Evolutionary conservation across 2,888 invertebrate species (phyloP).

Genomic region (Schrankia costaestrigalis): DNA sequence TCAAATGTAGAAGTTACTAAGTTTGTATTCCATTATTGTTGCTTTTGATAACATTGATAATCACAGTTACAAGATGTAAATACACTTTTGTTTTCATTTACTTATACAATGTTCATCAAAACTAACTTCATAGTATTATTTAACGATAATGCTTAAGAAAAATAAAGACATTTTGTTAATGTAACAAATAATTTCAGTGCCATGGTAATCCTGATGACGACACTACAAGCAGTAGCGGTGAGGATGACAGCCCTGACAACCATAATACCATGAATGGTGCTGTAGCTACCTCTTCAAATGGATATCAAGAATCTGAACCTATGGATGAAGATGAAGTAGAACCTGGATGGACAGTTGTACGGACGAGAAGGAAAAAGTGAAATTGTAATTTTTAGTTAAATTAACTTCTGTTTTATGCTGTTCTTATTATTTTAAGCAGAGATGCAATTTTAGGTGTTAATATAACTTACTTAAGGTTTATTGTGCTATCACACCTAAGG

Average conservation of each 20-base stretch:
- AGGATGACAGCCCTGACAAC: slow-evolving; percentile 52
- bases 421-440: no score
- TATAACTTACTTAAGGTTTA: no score
- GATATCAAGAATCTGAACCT: slow-evolving; percentile 46
- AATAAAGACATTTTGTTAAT: neutral
- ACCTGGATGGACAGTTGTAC: slow-evolving; percentile 85
- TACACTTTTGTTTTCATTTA: neutral
- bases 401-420: no score
- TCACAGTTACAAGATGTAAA: no score
- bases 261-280: slow-evolving; percentile 44
- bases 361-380: slow-evolving; percentile 75
- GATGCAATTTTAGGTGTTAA: no score
- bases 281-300: slow-evolving; percentile 40
- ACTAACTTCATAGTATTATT: neutral
- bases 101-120: neutral
- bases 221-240: slow-evolving; percentile 64
- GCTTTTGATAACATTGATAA: no score
- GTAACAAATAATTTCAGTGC: slow-evolving; percentile 34
- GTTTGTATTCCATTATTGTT: neutral
- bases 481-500: no score
- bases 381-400: slow-evolving; percentile 7
- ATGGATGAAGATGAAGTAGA: slow-evolving; percentile 76
- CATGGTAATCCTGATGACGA: slow-evolving; percentile 75
- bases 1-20: neutral
- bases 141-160: no score